Base-by-base conservation (phyloP, 2,888 invertebrate species). In the Caenorhabditis afra region DNA sequence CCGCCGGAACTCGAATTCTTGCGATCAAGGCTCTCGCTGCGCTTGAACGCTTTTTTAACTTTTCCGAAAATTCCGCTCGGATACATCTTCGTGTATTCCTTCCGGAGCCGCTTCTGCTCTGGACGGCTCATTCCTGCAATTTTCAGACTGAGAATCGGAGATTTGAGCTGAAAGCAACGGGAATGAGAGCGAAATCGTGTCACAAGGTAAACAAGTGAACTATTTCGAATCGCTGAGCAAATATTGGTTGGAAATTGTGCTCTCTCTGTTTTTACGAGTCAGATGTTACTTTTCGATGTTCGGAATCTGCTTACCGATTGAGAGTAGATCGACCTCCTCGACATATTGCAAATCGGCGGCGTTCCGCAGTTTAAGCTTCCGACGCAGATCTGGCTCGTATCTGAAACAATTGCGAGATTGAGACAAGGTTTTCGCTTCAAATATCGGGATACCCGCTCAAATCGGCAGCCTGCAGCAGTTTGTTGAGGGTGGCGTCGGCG, bases 41-140 rank as follows among this genome's bases (percentile, higher is more conserved):
- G 47, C 53, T 68, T 73, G 55, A 80, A 76, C 18, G 82, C 85
- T 44, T 86, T 87, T 61, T 86, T 85, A 66, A 87, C 67, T 65
- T 84, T 84, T 35, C 88, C 87, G 37, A 88, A 86, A 14, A 88
- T 81, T 16, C 83, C 81, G 45, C 70, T 78, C 49, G 85, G 85
- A 71, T 80, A 96, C 91, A 96, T 95, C 91, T 95, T 96, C 78
- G 95, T 94, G 91, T 95, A 97, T 90, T 94, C 95, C 91, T 97
- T 97, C 90, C 95, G 95, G 83, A 97, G 93, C 71, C 97, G 93
- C 77, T 97, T 93, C 92, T 96, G 95, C 92, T 99, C 98, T 29
- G 97, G 89, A 4, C 88, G 77, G 70, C 86, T 87, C 89, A 89
- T 89, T 18, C 89, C 85, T 85, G 55, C 39, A 80, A 73, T 18